Evolutionary conservation across 92 coral and sea anemone genomes (phyloP), one percentile per base, ranked within the genome.

Genomic region (Umimayanthus kanabou): DNA sequence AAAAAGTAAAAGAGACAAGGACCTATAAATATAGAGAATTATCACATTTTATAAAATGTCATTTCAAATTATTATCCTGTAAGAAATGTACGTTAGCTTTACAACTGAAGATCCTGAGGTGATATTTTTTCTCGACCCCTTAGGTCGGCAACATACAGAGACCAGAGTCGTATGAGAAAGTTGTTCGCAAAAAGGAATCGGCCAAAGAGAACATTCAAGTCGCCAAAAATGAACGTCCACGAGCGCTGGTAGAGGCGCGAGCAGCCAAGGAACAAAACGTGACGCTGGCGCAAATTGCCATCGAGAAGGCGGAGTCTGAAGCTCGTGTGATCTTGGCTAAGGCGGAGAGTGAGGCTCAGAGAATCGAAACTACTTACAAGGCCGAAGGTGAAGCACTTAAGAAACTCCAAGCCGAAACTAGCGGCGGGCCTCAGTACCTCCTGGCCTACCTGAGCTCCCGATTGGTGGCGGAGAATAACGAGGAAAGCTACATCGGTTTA

Each of bases 91-190:
- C 65, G 4, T 57, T 18, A 29, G 37, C 76, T 8, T 28, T 72
- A 2, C 26, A 28, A 25, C 14, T 7, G 37, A 25, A 30, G 22
- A 73, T 33, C 15, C 45, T 16, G 10, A 42, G n/a, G 33, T 33
- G 49, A 30, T 15, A 20, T 25, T 28, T 45, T 16, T 9, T 14
- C 45, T 53, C 55, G 71, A 3, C 9, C 11, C 28, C 67, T 57
- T 80, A 28, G 87, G 87, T 83, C 13, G 87, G 79, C 13, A 83
- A 83, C 87, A 83, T 83, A 11, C 87, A 83, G 26, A 71, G 87
- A 33, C 87, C 87, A 69, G 87, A 83, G 78, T 83, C 87, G 14
- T 83, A 83, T 37, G 87, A 83, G 28, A 83, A 30, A 55, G 87
- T 83, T 45, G 87, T 83, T 7, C 87, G 87, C 76, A 83, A 71